Percentiles rank a stretch among this genome's conserved stretches.
These are phyloP conservation scores for Pachydiplax longipennis DNA, from an alignment of 2,888 invertebrate genomes.

Conservation along the genomic window DNA sequence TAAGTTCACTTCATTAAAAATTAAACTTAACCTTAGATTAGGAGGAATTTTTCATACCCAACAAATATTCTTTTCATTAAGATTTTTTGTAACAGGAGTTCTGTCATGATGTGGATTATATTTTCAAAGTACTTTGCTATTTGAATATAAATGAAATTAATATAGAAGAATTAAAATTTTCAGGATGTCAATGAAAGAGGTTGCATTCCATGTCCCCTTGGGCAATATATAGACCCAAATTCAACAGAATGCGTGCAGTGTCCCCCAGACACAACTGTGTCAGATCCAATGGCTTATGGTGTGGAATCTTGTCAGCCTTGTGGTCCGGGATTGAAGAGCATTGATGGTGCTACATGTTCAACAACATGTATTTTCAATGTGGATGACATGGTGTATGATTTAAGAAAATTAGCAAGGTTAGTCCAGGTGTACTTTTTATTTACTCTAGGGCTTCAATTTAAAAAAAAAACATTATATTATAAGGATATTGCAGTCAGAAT, in stretches of 20 bases:
- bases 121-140: too few species aligned
- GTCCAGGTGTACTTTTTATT: not conserved
- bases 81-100: too few species aligned
- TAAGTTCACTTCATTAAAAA: too few species aligned
- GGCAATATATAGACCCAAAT: slow-evolving; percentile 60
- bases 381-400: slow-evolving; percentile 52
- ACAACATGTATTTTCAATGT: slow-evolving; percentile 59
- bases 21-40: too few species aligned
- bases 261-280: slow-evolving; percentile 57
- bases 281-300: slow-evolving; percentile 56
- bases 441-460: too few species aligned
- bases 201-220: slow-evolving; percentile 64
- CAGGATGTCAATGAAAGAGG: slow-evolving; percentile 53
- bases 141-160: too few species aligned
- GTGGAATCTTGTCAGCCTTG: slow-evolving; percentile 61
- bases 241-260: slow-evolving; percentile 61
- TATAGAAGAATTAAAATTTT: not conserved
- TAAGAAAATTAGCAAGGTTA: slow-evolving; percentile 48
- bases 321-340: slow-evolving; percentile 60
- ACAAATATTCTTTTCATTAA: too few species aligned
- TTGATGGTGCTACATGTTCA: slow-evolving; percentile 59
- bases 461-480: too few species aligned
- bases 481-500: too few species aligned
- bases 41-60: too few species aligned
- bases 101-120: too few species aligned